Evolutionary conservation across 2,113 vertebrate species (phyloP), one percentile per base, ranked within the genome.

Genomic region (Clarias batrachus): DNA sequence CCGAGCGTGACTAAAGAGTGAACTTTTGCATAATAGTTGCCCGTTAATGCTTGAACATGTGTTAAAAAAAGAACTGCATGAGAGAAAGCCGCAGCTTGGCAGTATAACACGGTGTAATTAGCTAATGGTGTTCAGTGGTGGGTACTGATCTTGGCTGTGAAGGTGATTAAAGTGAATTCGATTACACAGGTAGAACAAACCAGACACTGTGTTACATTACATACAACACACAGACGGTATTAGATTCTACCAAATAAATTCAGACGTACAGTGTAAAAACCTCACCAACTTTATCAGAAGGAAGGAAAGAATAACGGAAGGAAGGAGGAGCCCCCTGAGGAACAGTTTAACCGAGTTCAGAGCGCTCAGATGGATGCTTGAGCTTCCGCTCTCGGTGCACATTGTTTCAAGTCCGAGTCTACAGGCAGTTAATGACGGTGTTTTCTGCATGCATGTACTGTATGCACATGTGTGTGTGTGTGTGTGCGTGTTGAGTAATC

Each of bases 41-140:
- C 41, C 41, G 7, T 48, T 48, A 48, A 48, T 48, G 48, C 6
- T 6, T 21, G 17, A 23, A 41, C 16, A 7, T 30, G 78, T 37
- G 23, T 6, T 37, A 37, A 60, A 62, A 81, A 81, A 33, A 30
- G 17, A 37, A 70, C 11, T 56, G n/a, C 11, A 25, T 71, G 17
- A 57, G 56, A 62, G 57, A 62, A 41, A 62, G 57, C 57, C 48
- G 60, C 59, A n/a, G 73, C 60, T 54, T 68, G 37, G 71, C 21
- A 54, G 19, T 6, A 8, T 56, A 56, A 66, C 23, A 54, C 0
- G 1, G 23, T 74, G 71, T 60, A 65, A 82, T 88, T 73, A 81
- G 60, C 84, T 85, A 88, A 82, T 60, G 52, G 4, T 27, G 54
- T 33, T 88, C 65, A 85, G 60, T 37, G 71, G 65, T 83, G 59